Base-by-base conservation (phyloP, 2,888 invertebrate species). In the Agrochola lota region DNA sequence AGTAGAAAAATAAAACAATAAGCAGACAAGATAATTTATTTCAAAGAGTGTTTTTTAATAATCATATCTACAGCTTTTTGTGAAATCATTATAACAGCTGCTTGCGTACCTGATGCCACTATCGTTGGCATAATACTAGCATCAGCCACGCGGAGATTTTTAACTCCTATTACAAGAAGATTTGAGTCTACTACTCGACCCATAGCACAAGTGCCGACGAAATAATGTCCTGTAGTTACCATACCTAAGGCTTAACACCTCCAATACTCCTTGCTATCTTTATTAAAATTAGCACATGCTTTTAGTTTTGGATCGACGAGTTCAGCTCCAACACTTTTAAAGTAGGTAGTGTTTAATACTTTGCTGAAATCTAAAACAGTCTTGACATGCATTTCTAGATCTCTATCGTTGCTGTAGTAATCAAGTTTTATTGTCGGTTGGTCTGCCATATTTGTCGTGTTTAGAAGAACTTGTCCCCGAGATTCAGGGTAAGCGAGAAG, bases 131-230 rank as follows among this genome's bases (percentile, higher is more conserved):
- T 77, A 17, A 69, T 70, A 66, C 77, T 82, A 9, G 77, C 71
- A 68, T 77, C 82, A n/a, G 46, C 66, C 9, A 82, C 67, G 6
- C 73, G 77, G 11, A 81, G 59, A 17, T 60, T 81, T 23, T 71
- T 59, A 4, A 81, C 71, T 59, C 77, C 71, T 20, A 30, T 46
- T 1, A 82, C 77, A 7, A 49, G 30, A 7, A 78, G 30, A 2
- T 70, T 70, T 5, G 69, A 70, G 17, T 78, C 30, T 23, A 81
- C 71, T 15, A 81, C 77, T 15, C 15, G 30, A 15, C 82, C 82
- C 82, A 81, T 81, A 26, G 69, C 77, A 71, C 77, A 82, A 35
- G 82, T 82, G 8, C 82, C 77, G 9, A 23, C 66, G n/a, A 35
- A 73, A 55, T 77, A 81, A 52, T 74, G 55, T 4, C 62, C 63